Conservation (phyloP, 2,888 invertebrate species). For the Luperina nickerlii region DNA sequence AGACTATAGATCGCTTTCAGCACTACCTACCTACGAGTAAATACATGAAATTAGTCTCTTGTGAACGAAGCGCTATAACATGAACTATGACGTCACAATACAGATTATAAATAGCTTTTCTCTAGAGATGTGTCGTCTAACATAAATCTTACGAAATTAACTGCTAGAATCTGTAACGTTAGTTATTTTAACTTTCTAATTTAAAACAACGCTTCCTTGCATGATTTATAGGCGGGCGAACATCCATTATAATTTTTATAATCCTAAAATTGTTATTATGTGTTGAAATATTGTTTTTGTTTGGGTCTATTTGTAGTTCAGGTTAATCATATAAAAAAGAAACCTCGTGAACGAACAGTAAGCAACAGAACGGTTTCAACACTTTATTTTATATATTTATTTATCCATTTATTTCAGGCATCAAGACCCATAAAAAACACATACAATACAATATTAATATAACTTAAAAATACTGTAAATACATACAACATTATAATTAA, state of each 20-base stretch:
- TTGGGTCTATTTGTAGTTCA: not conserved
- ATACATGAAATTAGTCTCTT: not conserved
- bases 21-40: no score
- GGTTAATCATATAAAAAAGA: not conserved
- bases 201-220: slow-evolving; percentile 60
- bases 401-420: no score
- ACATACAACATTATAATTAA: no score
- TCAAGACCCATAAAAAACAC: no score
- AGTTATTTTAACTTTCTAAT: slow-evolving; percentile 49
- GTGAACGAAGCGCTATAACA: not conserved
- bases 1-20: not conserved
- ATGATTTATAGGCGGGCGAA: slow-evolving; percentile 41
- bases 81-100: slow-evolving; percentile 59
- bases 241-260: slow-evolving; percentile 51
- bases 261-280: slow-evolving; percentile 40
- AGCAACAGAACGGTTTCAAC: not conserved
- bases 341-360: not conserved
- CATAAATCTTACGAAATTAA: slow-evolving; percentile 60
- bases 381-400: not conserved
- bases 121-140: slow-evolving; percentile 54
- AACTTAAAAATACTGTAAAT: no score
- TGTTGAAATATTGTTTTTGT: slow-evolving; percentile 20
- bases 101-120: slow-evolving; percentile 58
- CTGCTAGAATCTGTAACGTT: slow-evolving; percentile 36
- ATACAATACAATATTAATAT: no score